Conservation (phyloP, 2,113 vertebrate genomes). For the Nothocercus nigrocapillus region DNA sequence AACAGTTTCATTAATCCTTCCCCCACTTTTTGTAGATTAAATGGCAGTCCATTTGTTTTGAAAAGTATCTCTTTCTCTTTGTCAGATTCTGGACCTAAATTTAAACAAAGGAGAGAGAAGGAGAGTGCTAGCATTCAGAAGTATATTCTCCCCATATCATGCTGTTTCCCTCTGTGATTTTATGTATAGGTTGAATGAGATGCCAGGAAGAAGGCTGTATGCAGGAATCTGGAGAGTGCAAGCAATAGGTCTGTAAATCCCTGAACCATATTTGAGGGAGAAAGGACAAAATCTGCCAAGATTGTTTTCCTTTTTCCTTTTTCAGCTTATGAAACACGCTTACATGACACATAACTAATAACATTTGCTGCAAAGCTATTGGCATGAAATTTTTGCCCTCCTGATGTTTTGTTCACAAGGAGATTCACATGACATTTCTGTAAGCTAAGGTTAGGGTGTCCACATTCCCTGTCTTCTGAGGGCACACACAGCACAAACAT, state of each 20-base stretch:
- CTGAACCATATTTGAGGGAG: background rate
- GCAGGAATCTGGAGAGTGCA: background rate
- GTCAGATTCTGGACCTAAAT: constrained; percentile 29
- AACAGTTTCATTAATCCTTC: constrained; percentile 26
- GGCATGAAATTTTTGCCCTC: background rate
- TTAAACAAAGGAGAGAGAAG: constrained; percentile 28
- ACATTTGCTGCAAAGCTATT: background rate
- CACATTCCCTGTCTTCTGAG: background rate
- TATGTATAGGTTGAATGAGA: background rate
- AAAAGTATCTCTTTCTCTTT: constrained; percentile 36
- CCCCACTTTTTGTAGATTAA: background rate
- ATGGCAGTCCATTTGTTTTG: constrained; percentile 18
- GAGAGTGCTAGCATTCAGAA: background rate
- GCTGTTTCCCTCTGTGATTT: background rate
- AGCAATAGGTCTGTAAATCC: background rate
- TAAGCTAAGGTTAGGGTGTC: background rate
- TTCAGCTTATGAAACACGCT: background rate
- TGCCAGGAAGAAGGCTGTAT: rapidly evolving
- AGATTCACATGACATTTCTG: background rate
- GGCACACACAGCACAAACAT: background rate
- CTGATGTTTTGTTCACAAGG: background rate
- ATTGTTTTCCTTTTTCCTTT: background rate
- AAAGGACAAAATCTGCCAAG: background rate
- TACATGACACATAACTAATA: background rate
- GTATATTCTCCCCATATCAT: background rate